A percentile compares a stretch with the other conserved stretches of the same genome.
These are phyloP conservation scores for Drosophila sproati DNA, from an alignment of 1,140 invertebrate genomes.

Conservation along the genomic window DNA sequence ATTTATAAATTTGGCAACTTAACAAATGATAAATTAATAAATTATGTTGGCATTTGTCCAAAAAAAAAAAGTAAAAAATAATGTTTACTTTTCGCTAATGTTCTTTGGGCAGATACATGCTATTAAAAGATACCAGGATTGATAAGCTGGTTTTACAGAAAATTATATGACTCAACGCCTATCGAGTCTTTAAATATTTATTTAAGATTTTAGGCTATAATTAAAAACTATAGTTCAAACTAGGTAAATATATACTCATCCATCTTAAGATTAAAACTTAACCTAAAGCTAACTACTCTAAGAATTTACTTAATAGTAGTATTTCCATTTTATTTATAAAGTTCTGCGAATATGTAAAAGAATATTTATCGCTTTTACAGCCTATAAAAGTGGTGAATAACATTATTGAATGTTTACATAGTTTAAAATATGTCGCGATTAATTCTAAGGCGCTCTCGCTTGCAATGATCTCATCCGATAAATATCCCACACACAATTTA, in stretches of 20 bases:
- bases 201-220: too few relatives aligned
- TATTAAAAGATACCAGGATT: not conserved
- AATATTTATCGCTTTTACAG: constrained; percentile 10
- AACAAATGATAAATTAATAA: not conserved
- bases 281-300: too few relatives aligned
- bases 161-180: not conserved
- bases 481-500: constrained; percentile 11
- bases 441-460: not conserved
- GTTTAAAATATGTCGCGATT: constrained; percentile 5
- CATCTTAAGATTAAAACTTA: too few relatives aligned
- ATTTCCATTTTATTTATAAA: constrained; percentile 10
- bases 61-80: not conserved
- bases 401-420: constrained; percentile 10
- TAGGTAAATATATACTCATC: too few relatives aligned
- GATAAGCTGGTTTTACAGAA: not conserved
- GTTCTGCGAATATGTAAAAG: not conserved
- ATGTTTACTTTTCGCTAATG: not conserved
- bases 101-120: not conserved
- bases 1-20: not conserved
- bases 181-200: too few relatives aligned
- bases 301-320: too few relatives aligned
- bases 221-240: too few relatives aligned
- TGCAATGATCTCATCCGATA: constrained; percentile 38
- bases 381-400: not conserved
- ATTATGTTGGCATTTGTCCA: not conserved